Base-by-base conservation (phyloP, 2,888 invertebrate genomes). In the Dugesia japonica region DNA sequence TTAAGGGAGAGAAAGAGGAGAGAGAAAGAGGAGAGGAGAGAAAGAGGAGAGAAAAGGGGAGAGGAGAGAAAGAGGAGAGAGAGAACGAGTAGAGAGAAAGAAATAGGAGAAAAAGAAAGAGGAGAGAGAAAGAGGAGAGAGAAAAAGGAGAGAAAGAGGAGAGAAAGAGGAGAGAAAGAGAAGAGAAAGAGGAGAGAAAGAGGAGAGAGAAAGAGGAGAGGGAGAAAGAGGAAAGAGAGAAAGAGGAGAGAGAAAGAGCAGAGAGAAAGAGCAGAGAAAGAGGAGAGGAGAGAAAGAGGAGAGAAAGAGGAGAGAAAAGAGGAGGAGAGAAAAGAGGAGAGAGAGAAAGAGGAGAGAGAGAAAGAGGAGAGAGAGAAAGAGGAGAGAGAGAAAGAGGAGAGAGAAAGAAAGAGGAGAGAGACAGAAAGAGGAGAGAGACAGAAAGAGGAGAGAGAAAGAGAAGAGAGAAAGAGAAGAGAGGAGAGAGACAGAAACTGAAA, bases 221-320 rank as follows among this genome's bases (percentile, higher is more conserved):
- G 13, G 71, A 71, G 71, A 71, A 26, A 71, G 71, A 15, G 20
- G 71, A 26, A 71, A 26, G 71, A 20, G 71, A 71, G 71, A 20
- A 26, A 71, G 20, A 17, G 13, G 71, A 15, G 20, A 71, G 13
- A 17, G 26, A 17, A 26, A n/a, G 71, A 71, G n/a, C n/a, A n/a
- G 71, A 71, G 71, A 71, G 71, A 20, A 20, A 71, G 71, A 71
- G 71, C 13, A 26, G 71, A 71, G 71, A 26, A 71, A 26, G 71
- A 20, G 20, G 71, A 71, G 71, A 26, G 26, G 20, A 26, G 71
- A 71, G 71, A 20, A 71, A 26, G 71, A 26, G 71, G 20, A 26
- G 20, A 71, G 71, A 26, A 20, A 26, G 26, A 26, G 13, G 20
- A 71, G 71, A 26, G 71, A 71, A 20, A 71, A 26, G 26, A 26